Evolutionary conservation across 2,888 invertebrate genomes (phyloP).

Genomic region (Autographa gamma): DNA sequence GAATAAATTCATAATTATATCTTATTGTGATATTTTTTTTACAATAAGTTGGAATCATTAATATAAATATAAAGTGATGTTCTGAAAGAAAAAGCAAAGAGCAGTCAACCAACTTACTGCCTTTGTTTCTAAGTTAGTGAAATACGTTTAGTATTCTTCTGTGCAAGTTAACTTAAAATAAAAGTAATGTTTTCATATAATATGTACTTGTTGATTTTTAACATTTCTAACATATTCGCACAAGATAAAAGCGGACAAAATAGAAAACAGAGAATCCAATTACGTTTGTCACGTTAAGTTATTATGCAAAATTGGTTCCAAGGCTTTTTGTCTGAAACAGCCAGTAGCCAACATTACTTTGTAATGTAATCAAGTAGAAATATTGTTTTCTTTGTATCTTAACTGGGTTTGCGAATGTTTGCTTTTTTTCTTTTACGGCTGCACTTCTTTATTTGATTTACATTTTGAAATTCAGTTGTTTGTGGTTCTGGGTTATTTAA

Average conservation of each 20-base stretch:
- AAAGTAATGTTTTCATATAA: conserved; percentile 1
- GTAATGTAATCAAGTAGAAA: conserved; percentile 61
- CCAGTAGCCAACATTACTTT: conserved; percentile 58
- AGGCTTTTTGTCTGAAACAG: conserved; percentile 77
- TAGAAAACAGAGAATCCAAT: conserved; percentile 80
- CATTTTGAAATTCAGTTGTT: conserved; percentile 6
- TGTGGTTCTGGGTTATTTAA: not conserved
- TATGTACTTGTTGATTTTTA: conserved; percentile 49
- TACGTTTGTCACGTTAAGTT: conserved; percentile 83
- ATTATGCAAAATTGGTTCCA: conserved; percentile 83
- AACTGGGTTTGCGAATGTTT: conserved; percentile 33
- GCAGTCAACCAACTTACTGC: too few species aligned
- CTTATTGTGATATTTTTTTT: too few species aligned
- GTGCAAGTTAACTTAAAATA: too few species aligned
- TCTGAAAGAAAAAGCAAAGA: too few species aligned
- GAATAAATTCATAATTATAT: too few species aligned
- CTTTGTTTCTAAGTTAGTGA: too few species aligned
- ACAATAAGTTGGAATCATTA: too few species aligned
- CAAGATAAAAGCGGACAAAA: conserved; percentile 59
- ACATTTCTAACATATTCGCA: conserved; percentile 45
- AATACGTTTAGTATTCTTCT: too few species aligned
- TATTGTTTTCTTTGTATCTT: conserved; percentile 56
- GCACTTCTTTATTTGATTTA: conserved; percentile 35
- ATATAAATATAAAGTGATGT: not conserved
- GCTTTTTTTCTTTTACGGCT: conserved; percentile 28